Evolutionary conservation across 2,888 invertebrate genomes (phyloP).

Genomic region (Poecilus cupreus): DNA sequence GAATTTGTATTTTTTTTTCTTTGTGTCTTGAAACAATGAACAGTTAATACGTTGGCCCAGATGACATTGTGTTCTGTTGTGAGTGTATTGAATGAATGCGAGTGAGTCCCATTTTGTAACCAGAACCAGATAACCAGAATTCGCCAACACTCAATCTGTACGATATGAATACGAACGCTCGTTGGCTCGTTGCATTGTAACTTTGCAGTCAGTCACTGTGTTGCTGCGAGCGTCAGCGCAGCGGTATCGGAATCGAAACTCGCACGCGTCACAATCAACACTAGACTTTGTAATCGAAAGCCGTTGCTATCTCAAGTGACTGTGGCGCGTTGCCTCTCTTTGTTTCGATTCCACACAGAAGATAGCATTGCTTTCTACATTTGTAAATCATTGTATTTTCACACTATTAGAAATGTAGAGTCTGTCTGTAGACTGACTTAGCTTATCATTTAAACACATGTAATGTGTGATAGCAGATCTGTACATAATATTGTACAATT

Average conservation of each 20-base stretch:
- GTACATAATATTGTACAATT: slow-evolving; percentile 58
- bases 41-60: neutral
- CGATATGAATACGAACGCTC: slow-evolving; percentile 29
- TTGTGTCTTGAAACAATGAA: slow-evolving; percentile 5
- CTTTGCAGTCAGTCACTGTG: slow-evolving; percentile 56
- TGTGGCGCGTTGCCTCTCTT: slow-evolving; percentile 1
- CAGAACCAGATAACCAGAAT: slow-evolving; percentile 17
- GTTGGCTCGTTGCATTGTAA: slow-evolving; percentile 51
- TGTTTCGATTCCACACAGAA: slow-evolving; percentile 35
- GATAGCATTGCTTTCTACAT: slow-evolving; percentile 55
- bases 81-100: slow-evolving; percentile 6
- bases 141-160: slow-evolving; percentile 8
- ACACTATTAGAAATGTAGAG: slow-evolving; percentile 53
- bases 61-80: slow-evolving; percentile 35
- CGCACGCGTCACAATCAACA: slow-evolving; percentile 1
- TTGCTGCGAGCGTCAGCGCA: neutral
- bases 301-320: neutral
- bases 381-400: slow-evolving; percentile 57
- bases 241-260: slow-evolving; percentile 26
- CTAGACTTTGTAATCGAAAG: neutral
- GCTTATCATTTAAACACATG: slow-evolving; percentile 53
- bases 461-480: slow-evolving; percentile 54
- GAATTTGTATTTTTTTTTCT: slow-evolving; percentile 49
- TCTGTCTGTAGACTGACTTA: slow-evolving; percentile 44
- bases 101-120: slow-evolving; percentile 17